Conservation (phyloP, 2,888 invertebrate species). For the Aquatica leii region DNA sequence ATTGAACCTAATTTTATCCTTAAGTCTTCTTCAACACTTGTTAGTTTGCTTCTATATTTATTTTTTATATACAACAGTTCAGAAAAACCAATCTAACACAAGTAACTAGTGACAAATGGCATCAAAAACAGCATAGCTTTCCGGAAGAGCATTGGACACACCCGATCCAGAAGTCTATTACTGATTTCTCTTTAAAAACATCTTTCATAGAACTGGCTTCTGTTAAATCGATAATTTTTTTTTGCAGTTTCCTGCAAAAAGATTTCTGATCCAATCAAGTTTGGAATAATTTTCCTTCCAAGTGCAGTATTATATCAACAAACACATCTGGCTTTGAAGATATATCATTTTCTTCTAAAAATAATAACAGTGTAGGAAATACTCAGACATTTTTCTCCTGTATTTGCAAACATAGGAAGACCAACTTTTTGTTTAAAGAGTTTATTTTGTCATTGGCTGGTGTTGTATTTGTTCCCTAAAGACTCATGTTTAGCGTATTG, state of each 20-base stretch:
- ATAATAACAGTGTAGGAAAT: background rate
- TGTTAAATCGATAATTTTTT: slow-evolving; percentile 7
- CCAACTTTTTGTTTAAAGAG: background rate
- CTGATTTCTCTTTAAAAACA: slow-evolving; percentile 7
- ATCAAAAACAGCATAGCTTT: background rate
- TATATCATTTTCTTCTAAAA: slow-evolving; percentile 7
- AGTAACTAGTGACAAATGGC: slow-evolving; percentile 6
- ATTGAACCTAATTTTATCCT: slow-evolving; percentile 5
- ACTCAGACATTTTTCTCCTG: background rate
- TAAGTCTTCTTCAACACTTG: background rate
- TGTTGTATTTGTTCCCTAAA: background rate
- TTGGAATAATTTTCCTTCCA: slow-evolving; percentile 6
- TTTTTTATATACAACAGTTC: background rate
- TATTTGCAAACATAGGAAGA: background rate
- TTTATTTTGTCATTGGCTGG: slow-evolving; percentile 4
- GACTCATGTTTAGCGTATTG: slow-evolving; percentile 4
- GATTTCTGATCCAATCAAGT: slow-evolving; percentile 8
- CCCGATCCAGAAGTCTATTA: slow-evolving; percentile 15
- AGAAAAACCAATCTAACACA: slow-evolving; percentile 8
- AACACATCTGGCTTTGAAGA: background rate
- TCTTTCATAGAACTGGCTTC: slow-evolving; percentile 13
- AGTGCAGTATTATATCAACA: slow-evolving; percentile 1
- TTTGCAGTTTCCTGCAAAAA: background rate
- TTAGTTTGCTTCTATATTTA: background rate
- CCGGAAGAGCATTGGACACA: background rate